Evolutionary conservation across 2,113 vertebrate genomes (phyloP).

Genomic region (Synchiropus splendidus): DNA sequence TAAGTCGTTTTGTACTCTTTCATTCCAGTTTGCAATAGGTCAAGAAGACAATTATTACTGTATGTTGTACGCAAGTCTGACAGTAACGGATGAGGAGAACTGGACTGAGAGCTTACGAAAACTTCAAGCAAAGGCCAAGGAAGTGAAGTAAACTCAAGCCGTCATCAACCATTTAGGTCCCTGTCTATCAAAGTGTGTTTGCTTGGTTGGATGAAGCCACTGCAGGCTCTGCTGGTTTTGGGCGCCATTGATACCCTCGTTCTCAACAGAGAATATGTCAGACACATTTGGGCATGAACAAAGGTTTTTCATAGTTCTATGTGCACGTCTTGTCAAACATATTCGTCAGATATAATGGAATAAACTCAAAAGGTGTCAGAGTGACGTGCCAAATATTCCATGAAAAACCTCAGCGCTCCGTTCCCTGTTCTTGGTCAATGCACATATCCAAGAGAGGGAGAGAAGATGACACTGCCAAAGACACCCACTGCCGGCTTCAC

Average conservation of each 20-base stretch:
- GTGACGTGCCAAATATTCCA: conserved; percentile 43
- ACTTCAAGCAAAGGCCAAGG: conserved; percentile 30
- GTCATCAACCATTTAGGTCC: conserved; percentile 33
- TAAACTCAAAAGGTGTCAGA: conserved; percentile 28
- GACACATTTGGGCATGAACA: too few species aligned
- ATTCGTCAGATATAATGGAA: conserved; percentile 34
- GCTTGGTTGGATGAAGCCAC: too few species aligned
- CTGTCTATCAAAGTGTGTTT: conserved; percentile 39
- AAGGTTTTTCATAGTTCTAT: too few species aligned
- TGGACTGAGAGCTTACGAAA: conserved; percentile 35
- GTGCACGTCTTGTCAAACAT: conserved; percentile 25
- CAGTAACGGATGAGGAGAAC: too few species aligned
- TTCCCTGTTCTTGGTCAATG: conserved; percentile 52
- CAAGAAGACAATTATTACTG: too few species aligned
- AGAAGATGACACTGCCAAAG: conserved; percentile 51
- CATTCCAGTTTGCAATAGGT: too few species aligned
- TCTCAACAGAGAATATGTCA: too few species aligned
- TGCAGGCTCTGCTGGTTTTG: too few species aligned
- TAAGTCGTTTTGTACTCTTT: too few species aligned
- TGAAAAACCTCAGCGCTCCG: conserved; percentile 48
- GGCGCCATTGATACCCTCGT: too few species aligned
- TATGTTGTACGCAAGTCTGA: too few species aligned
- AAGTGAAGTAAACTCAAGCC: conserved; percentile 27
- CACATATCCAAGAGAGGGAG: conserved; percentile 43
- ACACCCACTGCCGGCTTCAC: conserved; percentile 44